Percentiles rank a stretch among this genome's conserved stretches.
phyloP scores from a whole-genome alignment of 2,888 invertebrate genomes.

The Caenorhabditis macrosperma region DNA sequence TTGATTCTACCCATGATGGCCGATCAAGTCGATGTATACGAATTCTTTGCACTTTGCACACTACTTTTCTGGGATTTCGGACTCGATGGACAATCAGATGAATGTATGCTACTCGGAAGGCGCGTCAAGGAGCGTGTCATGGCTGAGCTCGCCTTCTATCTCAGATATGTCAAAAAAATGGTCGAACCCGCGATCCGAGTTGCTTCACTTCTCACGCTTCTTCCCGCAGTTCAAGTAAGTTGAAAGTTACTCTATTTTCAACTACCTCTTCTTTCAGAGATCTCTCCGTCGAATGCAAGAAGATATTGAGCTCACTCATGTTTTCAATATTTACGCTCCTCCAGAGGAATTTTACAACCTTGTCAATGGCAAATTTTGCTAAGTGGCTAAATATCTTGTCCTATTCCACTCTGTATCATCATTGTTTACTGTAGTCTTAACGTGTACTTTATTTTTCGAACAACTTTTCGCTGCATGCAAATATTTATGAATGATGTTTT shows the following conservation, averaged over 20 bases:
- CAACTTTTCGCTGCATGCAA: too few relatives aligned
- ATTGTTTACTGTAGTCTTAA: neutral
- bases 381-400: neutral
- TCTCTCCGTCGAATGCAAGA: constrained; percentile 50
- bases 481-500: too few relatives aligned
- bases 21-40: constrained; percentile 46
- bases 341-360: constrained; percentile 45
- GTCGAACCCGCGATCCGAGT: constrained; percentile 48
- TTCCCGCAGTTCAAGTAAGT: constrained; percentile 48
- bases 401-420: neutral
- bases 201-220: constrained; percentile 17
- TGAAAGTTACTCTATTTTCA: neutral
- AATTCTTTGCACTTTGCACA: constrained; percentile 46
- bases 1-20: constrained; percentile 33
- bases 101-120: constrained; percentile 33
- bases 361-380: constrained; percentile 53
- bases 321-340: constrained; percentile 49
- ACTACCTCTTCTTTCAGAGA: constrained; percentile 11
- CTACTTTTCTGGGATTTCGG: constrained; percentile 56
- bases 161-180: constrained; percentile 11
- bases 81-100: constrained; percentile 39
- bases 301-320: constrained; percentile 36
- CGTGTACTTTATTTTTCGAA: constrained; percentile 4
- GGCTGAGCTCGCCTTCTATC: constrained; percentile 41
- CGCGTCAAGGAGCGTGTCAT: constrained; percentile 35